Evolutionary conservation across 2,888 invertebrate genomes (phyloP).

Genomic region (Cerceris rybyensis): DNA sequence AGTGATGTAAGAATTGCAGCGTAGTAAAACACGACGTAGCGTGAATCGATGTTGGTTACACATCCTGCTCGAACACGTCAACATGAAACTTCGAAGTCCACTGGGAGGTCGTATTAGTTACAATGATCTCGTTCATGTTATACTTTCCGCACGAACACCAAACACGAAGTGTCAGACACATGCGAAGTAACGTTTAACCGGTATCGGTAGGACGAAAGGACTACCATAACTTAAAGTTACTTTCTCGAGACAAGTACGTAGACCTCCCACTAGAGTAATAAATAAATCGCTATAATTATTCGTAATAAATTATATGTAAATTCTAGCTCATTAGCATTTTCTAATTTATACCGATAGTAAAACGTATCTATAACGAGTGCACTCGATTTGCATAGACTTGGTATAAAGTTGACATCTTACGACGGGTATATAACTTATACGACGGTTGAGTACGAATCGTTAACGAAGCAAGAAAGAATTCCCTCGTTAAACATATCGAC

Average conservation of each 20-base stretch:
- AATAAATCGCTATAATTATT: too few relatives aligned
- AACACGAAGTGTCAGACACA: too few relatives aligned
- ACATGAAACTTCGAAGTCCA: background rate
- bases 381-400: background rate
- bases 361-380: background rate
- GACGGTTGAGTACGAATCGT: background rate
- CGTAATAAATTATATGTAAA: too few relatives aligned
- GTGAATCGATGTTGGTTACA: slow-evolving; percentile 2
- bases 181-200: too few relatives aligned
- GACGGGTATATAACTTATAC: background rate
- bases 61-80: background rate
- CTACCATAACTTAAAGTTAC: too few relatives aligned
- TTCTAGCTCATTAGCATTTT: background rate
- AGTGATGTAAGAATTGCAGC: slow-evolving; percentile 59
- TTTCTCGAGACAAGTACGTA: background rate
- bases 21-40: slow-evolving; percentile 15
- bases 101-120: background rate
- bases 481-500: background rate
- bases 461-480: background rate
- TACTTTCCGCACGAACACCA: too few relatives aligned
- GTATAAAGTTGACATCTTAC: background rate
- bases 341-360: background rate
- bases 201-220: too few relatives aligned
- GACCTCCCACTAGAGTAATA: background rate
- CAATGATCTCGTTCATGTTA: too few relatives aligned